A percentile compares a stretch with the other conserved stretches of the same genome.
phyloP scores from a whole-genome alignment of 2,113 vertebrate species.

The Albula goreensis region DNA sequence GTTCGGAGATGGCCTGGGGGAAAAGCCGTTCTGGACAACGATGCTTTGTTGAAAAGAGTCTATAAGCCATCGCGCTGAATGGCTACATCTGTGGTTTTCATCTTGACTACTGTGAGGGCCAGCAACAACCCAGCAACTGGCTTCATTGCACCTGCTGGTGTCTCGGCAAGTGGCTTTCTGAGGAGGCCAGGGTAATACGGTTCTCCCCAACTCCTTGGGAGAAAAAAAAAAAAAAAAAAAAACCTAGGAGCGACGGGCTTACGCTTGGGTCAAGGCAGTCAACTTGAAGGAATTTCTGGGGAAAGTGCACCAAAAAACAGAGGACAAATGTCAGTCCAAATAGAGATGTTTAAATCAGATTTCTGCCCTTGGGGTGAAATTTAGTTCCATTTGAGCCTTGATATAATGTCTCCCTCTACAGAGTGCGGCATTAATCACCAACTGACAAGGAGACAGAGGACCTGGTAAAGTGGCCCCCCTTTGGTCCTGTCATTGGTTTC shows the following conservation, averaged over 20 bases:
- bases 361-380: slow-evolving; percentile 78
- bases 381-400: slow-evolving; percentile 76
- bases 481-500: slow-evolving; percentile 59
- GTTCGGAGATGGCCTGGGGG: slow-evolving; percentile 56
- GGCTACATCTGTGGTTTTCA: slow-evolving; percentile 73
- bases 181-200: slow-evolving; percentile 66
- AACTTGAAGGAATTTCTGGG: slow-evolving; percentile 81
- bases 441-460: slow-evolving; percentile 66
- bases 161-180: slow-evolving; percentile 64
- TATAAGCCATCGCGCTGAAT: slow-evolving; percentile 69
- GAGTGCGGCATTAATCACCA: slow-evolving; percentile 77
- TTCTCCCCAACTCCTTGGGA: slow-evolving; percentile 58
- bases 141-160: slow-evolving; percentile 80
- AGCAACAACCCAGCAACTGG: slow-evolving; percentile 69
- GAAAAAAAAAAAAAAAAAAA: slow-evolving; percentile 49
- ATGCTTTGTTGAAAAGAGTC: slow-evolving; percentile 67
- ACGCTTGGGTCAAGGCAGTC: slow-evolving; percentile 78
- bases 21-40: slow-evolving; percentile 66
- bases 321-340: slow-evolving; percentile 83
- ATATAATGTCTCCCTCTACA: slow-evolving; percentile 77
- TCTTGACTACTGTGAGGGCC: slow-evolving; percentile 68
- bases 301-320: slow-evolving; percentile 78
- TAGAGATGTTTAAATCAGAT: slow-evolving; percentile 84
- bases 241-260: slow-evolving; percentile 69
- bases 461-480: slow-evolving; percentile 65